These are phyloP conservation scores for Thecocarcelia acutangulata DNA, from an alignment of 2,888 invertebrate genomes.

Conservation along the genomic window DNA sequence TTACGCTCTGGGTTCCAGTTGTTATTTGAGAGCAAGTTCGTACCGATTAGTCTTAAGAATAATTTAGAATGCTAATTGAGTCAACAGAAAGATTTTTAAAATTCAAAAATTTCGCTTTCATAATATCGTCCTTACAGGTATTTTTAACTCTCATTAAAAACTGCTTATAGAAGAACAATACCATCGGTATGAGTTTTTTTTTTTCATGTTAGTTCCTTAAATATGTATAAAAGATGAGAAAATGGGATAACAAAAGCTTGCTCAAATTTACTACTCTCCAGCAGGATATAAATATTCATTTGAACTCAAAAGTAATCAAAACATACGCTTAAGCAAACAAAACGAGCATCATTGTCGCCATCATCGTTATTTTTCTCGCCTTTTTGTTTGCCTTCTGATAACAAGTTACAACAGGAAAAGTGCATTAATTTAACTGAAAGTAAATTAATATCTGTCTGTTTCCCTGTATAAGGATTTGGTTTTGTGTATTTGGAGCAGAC, in stretches of 20 bases:
- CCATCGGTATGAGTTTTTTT: too few relatives aligned
- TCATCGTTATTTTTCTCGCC: conserved; percentile 26
- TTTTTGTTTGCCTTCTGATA: conserved; percentile 26
- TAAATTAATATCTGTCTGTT: conserved; percentile 13
- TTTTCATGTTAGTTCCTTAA: too few relatives aligned
- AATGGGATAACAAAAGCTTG: not conserved
- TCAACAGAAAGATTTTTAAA: too few relatives aligned
- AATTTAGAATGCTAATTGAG: too few relatives aligned
- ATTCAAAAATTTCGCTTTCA: too few relatives aligned
- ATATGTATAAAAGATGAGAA: too few relatives aligned
- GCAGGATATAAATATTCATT: conserved; percentile 13
- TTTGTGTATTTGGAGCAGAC: conserved; percentile 28
- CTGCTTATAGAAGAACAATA: too few relatives aligned
- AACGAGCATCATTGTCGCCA: conserved; percentile 24
- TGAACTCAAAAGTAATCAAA: conserved; percentile 44
- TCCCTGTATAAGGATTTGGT: not conserved
- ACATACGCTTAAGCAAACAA: conserved; percentile 48
- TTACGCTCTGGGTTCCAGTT: too few relatives aligned
- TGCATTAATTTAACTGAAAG: conserved; percentile 55
- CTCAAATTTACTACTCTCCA: conserved; percentile 21
- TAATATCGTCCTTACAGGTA: too few relatives aligned
- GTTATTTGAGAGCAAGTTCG: too few relatives aligned
- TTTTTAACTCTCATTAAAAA: too few relatives aligned
- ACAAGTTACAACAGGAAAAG: conserved; percentile 45
- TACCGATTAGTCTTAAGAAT: too few relatives aligned